Conservation (phyloP, 2,888 invertebrate species). For the Morinoia aosen region DNA sequence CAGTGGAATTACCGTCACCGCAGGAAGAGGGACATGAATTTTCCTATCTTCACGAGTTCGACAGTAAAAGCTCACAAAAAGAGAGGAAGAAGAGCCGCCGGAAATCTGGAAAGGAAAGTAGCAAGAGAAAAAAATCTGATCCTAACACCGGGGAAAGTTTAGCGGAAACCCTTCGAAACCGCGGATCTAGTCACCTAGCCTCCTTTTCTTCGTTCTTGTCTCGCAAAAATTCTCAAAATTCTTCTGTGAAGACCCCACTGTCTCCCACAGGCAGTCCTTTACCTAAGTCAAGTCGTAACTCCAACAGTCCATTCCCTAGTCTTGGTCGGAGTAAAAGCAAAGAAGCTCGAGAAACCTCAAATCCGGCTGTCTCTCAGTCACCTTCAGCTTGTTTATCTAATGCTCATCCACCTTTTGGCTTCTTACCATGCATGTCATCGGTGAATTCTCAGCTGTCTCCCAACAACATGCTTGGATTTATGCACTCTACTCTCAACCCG, state of each 20-base stretch:
- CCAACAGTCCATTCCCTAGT: conserved; percentile 66
- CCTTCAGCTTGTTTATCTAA: not conserved
- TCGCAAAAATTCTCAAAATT: conserved; percentile 72
- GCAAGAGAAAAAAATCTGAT: conserved; percentile 65
- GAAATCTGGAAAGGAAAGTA: conserved; percentile 62
- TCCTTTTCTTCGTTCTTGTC: conserved; percentile 68
- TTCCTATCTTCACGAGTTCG: conserved; percentile 41
- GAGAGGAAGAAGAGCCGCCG: conserved; percentile 61
- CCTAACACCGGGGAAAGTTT: conserved; percentile 50
- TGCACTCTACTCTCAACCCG: not conserved
- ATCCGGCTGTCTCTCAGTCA: not conserved
- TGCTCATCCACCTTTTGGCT: not conserved
- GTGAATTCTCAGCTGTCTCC: not conserved
- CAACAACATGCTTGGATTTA: conserved; percentile 3
- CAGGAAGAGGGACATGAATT: conserved; percentile 54
- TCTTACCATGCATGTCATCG: conserved; percentile 28
- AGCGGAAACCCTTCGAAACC: conserved; percentile 55
- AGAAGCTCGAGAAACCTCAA: conserved; percentile 55
- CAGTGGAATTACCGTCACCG: conserved; percentile 62
- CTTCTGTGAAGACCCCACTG: conserved; percentile 72
- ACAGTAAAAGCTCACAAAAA: conserved; percentile 61
- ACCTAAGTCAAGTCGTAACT: conserved; percentile 65
- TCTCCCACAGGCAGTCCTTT: conserved; percentile 69
- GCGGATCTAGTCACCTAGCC: conserved; percentile 61
- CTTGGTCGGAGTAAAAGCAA: conserved; percentile 63